Percentiles rank a stretch among this genome's conserved stretches.
phyloP scores from a whole-genome alignment of 2,888 invertebrate species.

The Hypena proboscidalis region DNA sequence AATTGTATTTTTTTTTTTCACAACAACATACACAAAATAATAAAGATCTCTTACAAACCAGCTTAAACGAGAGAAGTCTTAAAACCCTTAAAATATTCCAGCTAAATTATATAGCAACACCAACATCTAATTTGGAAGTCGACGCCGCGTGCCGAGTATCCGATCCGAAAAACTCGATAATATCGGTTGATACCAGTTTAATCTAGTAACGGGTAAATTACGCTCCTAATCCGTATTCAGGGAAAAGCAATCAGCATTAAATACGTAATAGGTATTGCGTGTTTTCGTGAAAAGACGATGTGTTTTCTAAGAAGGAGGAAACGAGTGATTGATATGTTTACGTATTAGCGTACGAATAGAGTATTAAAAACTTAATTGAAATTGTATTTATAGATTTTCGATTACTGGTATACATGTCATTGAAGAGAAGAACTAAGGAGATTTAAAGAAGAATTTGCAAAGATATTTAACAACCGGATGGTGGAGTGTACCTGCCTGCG shows the following conservation, averaged over 20 bases:
- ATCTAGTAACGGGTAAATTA: constrained; percentile 65
- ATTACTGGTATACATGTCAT: too few species aligned
- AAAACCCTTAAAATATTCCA: constrained; percentile 16
- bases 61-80: constrained; percentile 2
- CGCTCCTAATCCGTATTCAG: constrained; percentile 58
- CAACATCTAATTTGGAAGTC: constrained; percentile 39
- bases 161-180: constrained; percentile 38
- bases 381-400: too few species aligned
- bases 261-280: constrained; percentile 12
- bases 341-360: constrained; percentile 30
- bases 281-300: constrained; percentile 1
- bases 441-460: too few species aligned
- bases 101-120: constrained; percentile 25
- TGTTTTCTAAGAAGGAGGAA: constrained; percentile 5
- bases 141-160: constrained; percentile 32
- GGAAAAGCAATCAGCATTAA: constrained; percentile 52
- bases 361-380: constrained; percentile 3
- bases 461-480: too few species aligned
- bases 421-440: too few species aligned
- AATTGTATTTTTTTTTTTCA: too few species aligned
- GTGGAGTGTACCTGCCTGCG: too few species aligned
- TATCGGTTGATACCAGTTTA: constrained; percentile 38
- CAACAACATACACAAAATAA: too few species aligned
- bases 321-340: constrained; percentile 8
- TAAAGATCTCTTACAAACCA: too few species aligned